Percentiles rank a stretch among this genome's conserved stretches.
Conservation (phyloP, 2,797 vertebrate species). For the Xenops minutus region DNA sequence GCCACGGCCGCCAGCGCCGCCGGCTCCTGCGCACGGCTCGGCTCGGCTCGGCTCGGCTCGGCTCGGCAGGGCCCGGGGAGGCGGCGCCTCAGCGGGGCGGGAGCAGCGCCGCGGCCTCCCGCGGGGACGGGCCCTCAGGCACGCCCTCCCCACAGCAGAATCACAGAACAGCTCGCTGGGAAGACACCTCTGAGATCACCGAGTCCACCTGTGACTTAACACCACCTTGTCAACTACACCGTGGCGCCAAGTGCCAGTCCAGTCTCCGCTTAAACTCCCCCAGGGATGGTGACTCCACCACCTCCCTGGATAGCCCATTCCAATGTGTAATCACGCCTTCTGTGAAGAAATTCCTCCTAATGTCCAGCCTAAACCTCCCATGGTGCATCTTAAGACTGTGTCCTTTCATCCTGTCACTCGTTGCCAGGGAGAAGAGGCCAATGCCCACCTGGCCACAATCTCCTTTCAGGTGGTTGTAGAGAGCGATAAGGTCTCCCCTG, state of each 20-base stretch:
- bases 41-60: not conserved
- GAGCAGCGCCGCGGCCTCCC: not conserved
- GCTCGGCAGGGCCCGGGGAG: not conserved
- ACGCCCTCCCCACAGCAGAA: rapidly evolving
- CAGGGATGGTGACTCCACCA: not conserved
- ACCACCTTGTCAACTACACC: not conserved
- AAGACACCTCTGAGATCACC: rapidly evolving
- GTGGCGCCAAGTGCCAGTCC: not conserved
- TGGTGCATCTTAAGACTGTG: rapidly evolving
- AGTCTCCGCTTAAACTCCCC: not conserved
- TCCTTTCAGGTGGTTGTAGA: not conserved
- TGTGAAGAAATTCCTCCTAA: not conserved
- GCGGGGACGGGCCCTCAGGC: too few relatives aligned
- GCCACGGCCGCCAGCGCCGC: rapidly evolving
- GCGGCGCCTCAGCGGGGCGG: not conserved
- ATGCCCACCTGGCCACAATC: not conserved
- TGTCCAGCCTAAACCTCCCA: not conserved
- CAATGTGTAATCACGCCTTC: not conserved
- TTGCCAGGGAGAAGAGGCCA: not conserved
- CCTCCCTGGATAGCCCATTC: not conserved
- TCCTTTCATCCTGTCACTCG: not conserved
- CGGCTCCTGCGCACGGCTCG: not conserved
- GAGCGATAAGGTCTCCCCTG: rapidly evolving
- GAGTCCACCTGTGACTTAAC: rapidly evolving
- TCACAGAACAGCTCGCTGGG: rapidly evolving